A percentile compares a stretch with the other conserved stretches of the same genome.
Evolutionary conservation across 2,797 vertebrate species (phyloP).

Genomic region (Manis crassicaudata): DNA sequence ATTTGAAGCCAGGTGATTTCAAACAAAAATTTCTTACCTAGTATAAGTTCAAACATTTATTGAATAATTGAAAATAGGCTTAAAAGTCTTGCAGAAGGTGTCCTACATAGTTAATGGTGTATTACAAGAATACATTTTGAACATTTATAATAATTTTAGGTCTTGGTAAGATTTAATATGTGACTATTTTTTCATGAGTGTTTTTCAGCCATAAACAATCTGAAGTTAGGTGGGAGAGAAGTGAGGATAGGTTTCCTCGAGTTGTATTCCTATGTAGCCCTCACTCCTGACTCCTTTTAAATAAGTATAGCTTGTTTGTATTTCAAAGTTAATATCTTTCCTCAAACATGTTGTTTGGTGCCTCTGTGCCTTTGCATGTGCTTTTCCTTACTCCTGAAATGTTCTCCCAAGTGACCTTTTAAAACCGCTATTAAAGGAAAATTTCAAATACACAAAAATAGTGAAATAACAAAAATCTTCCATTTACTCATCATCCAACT

Average conservation of each 20-base stretch:
- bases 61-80: neutral
- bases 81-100: neutral
- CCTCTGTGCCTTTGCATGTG: neutral
- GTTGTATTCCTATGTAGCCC: neutral
- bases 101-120: neutral
- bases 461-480: neutral
- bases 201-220: neutral
- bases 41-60: neutral
- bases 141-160: neutral
- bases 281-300: neutral
- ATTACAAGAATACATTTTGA: neutral
- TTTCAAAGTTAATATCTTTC: neutral
- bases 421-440: neutral
- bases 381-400: neutral
- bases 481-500: neutral
- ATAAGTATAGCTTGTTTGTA: neutral
- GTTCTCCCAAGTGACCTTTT: neutral
- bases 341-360: neutral
- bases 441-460: neutral
- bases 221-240: neutral
- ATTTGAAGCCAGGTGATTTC: constrained; percentile 45
- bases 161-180: constrained; percentile 14
- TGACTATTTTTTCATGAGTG: neutral
- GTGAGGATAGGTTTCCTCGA: neutral
- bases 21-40: neutral